phyloP scores from a whole-genome alignment of 2,888 invertebrate species.

The Neoscelio sp. region DNA sequence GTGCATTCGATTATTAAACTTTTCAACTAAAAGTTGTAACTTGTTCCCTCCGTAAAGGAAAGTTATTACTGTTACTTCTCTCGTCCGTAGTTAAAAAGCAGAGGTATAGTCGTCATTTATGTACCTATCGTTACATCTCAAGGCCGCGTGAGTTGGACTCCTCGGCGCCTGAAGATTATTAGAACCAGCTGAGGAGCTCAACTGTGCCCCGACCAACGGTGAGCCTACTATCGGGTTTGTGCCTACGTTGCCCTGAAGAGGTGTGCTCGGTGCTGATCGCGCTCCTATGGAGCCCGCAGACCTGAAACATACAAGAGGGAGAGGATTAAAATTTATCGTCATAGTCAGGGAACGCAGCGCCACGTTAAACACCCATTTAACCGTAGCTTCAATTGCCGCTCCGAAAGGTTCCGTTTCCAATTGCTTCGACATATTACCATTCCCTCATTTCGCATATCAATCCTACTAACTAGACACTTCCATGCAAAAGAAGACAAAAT shows the following conservation, averaged over 20 bases:
- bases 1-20: no score
- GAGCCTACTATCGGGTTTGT: constrained; percentile 77
- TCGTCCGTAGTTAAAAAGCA: not conserved
- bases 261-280: constrained; percentile 89
- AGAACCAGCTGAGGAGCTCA: constrained; percentile 72
- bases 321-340: constrained; percentile 9
- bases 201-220: constrained; percentile 76
- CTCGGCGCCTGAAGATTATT: constrained; percentile 76
- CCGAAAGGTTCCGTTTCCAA: not conserved
- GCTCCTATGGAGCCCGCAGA: constrained; percentile 87
- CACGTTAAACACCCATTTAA: not conserved
- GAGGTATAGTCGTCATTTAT: no score
- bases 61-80: not conserved
- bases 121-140: constrained; percentile 80
- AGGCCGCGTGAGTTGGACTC: constrained; percentile 82
- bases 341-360: not conserved
- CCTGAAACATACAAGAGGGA: constrained; percentile 75
- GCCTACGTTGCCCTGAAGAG: constrained; percentile 83
- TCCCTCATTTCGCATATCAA: no score
- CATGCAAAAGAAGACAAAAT: no score
- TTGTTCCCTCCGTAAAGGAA: not conserved
- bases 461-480: no score
- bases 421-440: no score
- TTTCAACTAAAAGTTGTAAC: no score
- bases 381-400: not conserved